phyloP scores from a whole-genome alignment of 2,888 invertebrate genomes.

The Callyntrura guangdongensis region DNA sequence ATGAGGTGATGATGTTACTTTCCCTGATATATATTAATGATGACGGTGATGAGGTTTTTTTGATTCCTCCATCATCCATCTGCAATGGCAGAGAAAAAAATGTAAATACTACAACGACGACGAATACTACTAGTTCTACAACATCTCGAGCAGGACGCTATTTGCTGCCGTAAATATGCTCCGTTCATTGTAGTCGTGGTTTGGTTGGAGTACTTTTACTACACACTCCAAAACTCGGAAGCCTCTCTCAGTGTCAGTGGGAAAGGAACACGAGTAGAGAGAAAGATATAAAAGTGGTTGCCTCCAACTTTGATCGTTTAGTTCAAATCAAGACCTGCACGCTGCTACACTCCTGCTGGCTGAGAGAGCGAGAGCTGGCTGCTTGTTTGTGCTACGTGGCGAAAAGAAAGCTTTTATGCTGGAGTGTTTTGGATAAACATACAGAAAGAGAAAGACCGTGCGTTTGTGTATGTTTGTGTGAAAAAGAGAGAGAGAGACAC shows the following conservation, averaged over 20 bases:
- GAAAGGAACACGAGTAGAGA: constrained; percentile 32
- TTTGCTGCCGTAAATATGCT: constrained; percentile 46
- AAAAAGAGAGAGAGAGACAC: constrained; percentile 2
- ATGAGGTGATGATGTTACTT: constrained; percentile 59
- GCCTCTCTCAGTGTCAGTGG: constrained; percentile 14
- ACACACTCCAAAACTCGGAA: not conserved
- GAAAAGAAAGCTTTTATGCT: constrained; percentile 45
- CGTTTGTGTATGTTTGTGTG: not conserved
- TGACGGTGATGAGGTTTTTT: constrained; percentile 59
- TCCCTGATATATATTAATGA: constrained; percentile 63
- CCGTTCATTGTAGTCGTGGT: constrained; percentile 30
- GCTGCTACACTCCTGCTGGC: constrained; percentile 67
- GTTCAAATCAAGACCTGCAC: constrained; percentile 72
- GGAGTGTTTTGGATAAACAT: constrained; percentile 58
- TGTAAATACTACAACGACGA: constrained; percentile 19
- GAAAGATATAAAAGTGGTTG: constrained; percentile 68
- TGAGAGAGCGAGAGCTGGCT: constrained; percentile 52
- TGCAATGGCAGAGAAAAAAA: constrained; percentile 47
- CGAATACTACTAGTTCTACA: not conserved
- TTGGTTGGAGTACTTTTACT: constrained; percentile 35
- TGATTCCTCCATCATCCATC: constrained; percentile 49
- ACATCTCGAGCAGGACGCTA: constrained; percentile 4
- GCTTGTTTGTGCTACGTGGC: constrained; percentile 45
- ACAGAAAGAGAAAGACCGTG: constrained; percentile 1
- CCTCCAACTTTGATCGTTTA: constrained; percentile 73